Evolutionary conservation across 2,888 invertebrate genomes (phyloP), one percentile per base, ranked within the genome.

Genomic region (Lordiphosa fenestrarum): DNA sequence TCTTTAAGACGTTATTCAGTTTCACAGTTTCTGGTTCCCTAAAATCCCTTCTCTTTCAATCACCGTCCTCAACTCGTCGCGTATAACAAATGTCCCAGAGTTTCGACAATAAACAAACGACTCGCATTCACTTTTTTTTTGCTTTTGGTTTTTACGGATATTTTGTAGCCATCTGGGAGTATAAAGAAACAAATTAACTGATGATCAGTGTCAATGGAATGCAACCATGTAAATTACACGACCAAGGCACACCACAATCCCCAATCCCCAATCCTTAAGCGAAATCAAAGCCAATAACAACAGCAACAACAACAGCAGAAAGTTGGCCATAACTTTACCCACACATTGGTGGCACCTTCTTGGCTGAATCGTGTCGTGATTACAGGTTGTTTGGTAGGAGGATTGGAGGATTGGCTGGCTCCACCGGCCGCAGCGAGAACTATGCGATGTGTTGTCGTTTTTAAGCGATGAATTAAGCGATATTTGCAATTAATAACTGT

Each of bases 401-500:
- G 12, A 6, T 15, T 36, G 51, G 66, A 54, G 66, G 65, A 66
- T 53, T 53, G 61, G 51, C 52, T 53, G 61, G 51, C 52, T 49
- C 51, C 40, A 49, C 47, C 21, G 36, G 25, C 44, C 12, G 36
- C 35, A 19, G 38, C 30, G 63, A 71, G 55, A 80, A 81, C 78
- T 81, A 72, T 76, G 76, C 71, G 72, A 83, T 61, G 69, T 84
- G 83, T 84, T 85, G 85, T 85, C 83, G 85, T 80, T 85, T 85
- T 82, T 71, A 83, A 77, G 83, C 86, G 87, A 87, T 87, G 86
- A 87, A 85, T 86, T 85, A 84, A 86, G 84, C 84, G 87, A 87
- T 87, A 87, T 87, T 87, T 86, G 86, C 87, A 87, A 87, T 87
- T 87, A 87, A 87, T 87, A 87, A 86, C 87, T 87, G 87, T 87